Evolutionary conservation across 2,113 vertebrate genomes (phyloP).

Genomic region (Hippoglossus stenolepis): DNA sequence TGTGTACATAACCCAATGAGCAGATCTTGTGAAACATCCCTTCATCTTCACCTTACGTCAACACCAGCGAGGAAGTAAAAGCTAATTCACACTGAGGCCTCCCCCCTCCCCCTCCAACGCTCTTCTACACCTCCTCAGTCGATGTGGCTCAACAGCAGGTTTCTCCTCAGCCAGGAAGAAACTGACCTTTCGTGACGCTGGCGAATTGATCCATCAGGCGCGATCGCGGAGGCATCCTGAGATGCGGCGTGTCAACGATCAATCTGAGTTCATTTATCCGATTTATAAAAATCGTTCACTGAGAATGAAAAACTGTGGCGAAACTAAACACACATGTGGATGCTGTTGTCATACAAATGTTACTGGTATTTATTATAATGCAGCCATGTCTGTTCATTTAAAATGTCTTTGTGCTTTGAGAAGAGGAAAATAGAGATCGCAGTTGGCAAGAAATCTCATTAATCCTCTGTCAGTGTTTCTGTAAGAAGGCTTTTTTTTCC

Average conservation of each 20-base stretch:
- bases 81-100: conserved; percentile 4
- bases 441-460: conserved; percentile 44
- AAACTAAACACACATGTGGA: background rate
- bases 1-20: too few relatives aligned
- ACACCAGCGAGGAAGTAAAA: background rate
- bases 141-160: conserved; percentile 48
- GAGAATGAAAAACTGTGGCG: background rate
- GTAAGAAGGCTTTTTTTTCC: background rate
- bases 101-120: background rate
- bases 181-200: conserved; percentile 56
- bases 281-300: background rate
- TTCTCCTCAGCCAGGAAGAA: conserved; percentile 57
- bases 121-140: conserved; percentile 15
- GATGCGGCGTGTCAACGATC: background rate
- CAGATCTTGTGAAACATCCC: background rate
- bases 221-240: conserved; percentile 25
- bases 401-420: conserved; percentile 24
- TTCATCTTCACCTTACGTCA: background rate
- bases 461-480: conserved; percentile 14
- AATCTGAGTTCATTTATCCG: background rate
- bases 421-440: conserved; percentile 19
- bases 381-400: background rate
- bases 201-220: conserved; percentile 34
- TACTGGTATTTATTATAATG: conserved; percentile 13
- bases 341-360: background rate